Evolutionary conservation across 2,888 invertebrate genomes (phyloP).

Genomic region (Epsilonema sp.): DNA sequence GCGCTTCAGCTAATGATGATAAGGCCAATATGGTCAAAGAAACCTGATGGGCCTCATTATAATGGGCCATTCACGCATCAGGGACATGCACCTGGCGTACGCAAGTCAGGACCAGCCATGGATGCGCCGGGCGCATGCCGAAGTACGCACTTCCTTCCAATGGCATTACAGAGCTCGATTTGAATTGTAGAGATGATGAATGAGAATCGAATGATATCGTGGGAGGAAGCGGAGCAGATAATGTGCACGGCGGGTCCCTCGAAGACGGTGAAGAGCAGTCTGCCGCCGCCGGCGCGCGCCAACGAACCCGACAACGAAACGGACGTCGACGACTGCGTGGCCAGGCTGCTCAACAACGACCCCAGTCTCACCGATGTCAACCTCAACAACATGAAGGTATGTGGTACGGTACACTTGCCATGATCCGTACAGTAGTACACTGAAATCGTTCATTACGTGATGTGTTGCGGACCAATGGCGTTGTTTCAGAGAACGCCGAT

Average conservation of each 20-base stretch:
- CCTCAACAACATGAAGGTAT: constrained; percentile 98
- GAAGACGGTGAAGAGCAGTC: constrained; percentile 17
- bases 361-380: constrained; percentile 71
- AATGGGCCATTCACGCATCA: too few relatives aligned
- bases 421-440: too few relatives aligned
- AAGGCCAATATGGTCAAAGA: too few relatives aligned
- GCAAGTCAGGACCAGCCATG: too few relatives aligned
- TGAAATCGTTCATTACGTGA: too few relatives aligned
- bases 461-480: too few relatives aligned
- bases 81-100: too few relatives aligned
- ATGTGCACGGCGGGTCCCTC: constrained; percentile 18
- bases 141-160: too few relatives aligned
- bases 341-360: constrained; percentile 60
- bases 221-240: constrained; percentile 23
- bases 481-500: constrained; percentile 27
- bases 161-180: too few relatives aligned
- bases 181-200: constrained; percentile 26
- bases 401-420: constrained; percentile 10
- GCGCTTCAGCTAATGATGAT: too few relatives aligned
- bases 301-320: constrained; percentile 83
- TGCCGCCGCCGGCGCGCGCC: constrained; percentile 24
- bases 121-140: too few relatives aligned
- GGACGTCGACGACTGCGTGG: constrained; percentile 72
- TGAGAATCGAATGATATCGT: constrained; percentile 24
- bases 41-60: too few relatives aligned